Conservation (phyloP, 2,113 vertebrate genomes). For the Dipodomys stephensi region DNA sequence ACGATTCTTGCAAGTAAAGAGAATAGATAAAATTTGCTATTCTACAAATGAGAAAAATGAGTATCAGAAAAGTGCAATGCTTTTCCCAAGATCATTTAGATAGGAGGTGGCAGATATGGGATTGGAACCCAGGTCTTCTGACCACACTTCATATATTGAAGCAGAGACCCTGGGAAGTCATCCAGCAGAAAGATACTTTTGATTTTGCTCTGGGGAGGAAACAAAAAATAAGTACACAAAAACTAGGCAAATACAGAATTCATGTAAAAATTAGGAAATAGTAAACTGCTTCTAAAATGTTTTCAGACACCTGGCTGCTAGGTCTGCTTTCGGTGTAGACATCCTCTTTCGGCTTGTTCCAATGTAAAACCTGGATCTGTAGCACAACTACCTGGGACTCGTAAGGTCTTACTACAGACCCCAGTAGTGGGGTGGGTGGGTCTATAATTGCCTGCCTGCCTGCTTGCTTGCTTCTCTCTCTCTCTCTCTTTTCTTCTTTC, state of each 20-base stretch:
- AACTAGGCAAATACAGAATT: not conserved
- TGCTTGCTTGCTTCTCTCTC: not conserved
- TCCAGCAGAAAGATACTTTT: not conserved
- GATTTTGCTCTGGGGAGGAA: not conserved
- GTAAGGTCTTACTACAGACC: not conserved
- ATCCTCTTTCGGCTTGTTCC: not conserved
- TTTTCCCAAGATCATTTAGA: not conserved
- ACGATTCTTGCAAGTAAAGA: not conserved
- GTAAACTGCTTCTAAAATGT: conserved; percentile 5
- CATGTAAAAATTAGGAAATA: conserved; percentile 30
- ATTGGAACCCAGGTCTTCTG: conserved; percentile 14
- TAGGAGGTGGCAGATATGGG: not conserved
- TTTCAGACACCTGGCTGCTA: not conserved
- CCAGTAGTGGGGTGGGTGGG: not conserved
- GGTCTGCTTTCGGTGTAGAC: not conserved
- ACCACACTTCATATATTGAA: not conserved
- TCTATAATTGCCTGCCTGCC: not conserved
- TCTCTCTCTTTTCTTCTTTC: not conserved
- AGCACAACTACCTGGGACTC: not conserved
- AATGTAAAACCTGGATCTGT: not conserved
- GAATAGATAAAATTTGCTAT: not conserved
- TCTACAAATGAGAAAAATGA: not conserved
- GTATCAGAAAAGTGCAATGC: not conserved
- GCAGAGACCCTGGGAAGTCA: not conserved
- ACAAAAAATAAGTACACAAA: not conserved